Base-by-base conservation (phyloP, 2,797 vertebrate species). In the Phalanger gymnotis region DNA sequence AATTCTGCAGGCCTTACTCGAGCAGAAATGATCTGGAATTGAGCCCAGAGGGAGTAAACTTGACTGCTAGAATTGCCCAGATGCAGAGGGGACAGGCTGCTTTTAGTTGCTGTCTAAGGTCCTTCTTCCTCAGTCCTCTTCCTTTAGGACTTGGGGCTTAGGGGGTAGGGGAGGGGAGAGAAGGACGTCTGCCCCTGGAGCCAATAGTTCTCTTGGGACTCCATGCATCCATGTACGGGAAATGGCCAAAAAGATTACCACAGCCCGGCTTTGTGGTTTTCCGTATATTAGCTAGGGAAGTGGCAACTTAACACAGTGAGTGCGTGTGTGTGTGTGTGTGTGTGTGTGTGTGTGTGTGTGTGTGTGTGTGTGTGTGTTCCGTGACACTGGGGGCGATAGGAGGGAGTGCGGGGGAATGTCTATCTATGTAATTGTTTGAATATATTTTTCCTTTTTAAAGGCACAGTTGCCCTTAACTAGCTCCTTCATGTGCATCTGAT, bases 41-140 rank as follows among this genome's bases (percentile, higher is more conserved):
- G 27, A 53, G 53, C 0, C 89, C 89, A 90, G 89, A 90, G 89
- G 89, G 53, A 90, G 53, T 53, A 34, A 0, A 53, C 66, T n/a
- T 34, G 52, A 73, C 28, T 53, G 27, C 12, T 90, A 11, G 55
- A 92, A n/a, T 6, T 27, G 52, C 87, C 91, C 1, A 1, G 22
- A 81, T 93, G 55, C 55, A 31, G 19, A 53, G 73, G 11, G 0
- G 0, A 87, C 0, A 34, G 40, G 11, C 14, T 25, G 1, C 40
- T 3, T 19, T 12, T 40, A 54, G 94, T 55, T 27, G 31, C 66
- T 0, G 0, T 25, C 53, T 47, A 25, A 40, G 40, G n/a, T 81
- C 66, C 61, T 47, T 40, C 66, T 73, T 81, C 14, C 81, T 4
- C 0, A 0, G 11, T 11, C 52, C 6, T 90, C 81, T 66, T 31